These are phyloP conservation scores for Naja naja DNA, from an alignment of 2,113 vertebrate species.

Conservation along the genomic window DNA sequence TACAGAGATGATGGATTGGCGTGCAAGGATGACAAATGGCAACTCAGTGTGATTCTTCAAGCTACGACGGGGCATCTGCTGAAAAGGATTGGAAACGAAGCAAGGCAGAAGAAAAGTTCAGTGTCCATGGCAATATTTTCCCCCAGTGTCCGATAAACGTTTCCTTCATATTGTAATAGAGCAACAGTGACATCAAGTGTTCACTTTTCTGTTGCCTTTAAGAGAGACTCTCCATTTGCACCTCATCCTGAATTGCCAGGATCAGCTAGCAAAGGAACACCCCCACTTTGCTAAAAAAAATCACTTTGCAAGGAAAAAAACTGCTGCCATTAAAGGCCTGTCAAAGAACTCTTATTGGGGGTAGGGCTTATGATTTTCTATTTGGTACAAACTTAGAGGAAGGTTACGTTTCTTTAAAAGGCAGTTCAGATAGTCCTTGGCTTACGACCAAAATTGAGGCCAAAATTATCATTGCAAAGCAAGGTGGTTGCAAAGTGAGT, in stretches of 20 bases:
- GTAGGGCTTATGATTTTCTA: not conserved
- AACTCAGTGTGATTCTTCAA: constrained; percentile 4
- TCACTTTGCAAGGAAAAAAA: not conserved
- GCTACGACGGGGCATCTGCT: not conserved
- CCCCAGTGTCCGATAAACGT: not conserved
- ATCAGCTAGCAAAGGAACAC: not conserved
- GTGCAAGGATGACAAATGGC: constrained; percentile 14
- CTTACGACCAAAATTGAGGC: not conserved
- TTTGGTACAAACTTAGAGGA: not conserved
- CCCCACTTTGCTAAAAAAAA: not conserved
- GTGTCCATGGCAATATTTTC: not conserved
- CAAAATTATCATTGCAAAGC: not conserved
- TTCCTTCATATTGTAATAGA: constrained; percentile 2
- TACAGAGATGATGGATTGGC: constrained; percentile 25
- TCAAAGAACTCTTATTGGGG: not conserved
- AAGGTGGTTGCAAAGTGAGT: not conserved
- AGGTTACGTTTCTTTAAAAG: not conserved
- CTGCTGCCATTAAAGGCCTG: not conserved
- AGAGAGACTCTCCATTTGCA: not conserved
- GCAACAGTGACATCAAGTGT: constrained; percentile 10
- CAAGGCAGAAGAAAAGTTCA: rapidly evolving
- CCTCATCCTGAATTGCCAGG: not conserved
- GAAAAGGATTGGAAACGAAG: constrained; percentile 9
- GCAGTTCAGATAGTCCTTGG: not conserved
- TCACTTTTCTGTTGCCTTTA: constrained; percentile 1